Base-by-base conservation (phyloP, 2,888 invertebrate genomes). In the Nomada flava region DNA sequence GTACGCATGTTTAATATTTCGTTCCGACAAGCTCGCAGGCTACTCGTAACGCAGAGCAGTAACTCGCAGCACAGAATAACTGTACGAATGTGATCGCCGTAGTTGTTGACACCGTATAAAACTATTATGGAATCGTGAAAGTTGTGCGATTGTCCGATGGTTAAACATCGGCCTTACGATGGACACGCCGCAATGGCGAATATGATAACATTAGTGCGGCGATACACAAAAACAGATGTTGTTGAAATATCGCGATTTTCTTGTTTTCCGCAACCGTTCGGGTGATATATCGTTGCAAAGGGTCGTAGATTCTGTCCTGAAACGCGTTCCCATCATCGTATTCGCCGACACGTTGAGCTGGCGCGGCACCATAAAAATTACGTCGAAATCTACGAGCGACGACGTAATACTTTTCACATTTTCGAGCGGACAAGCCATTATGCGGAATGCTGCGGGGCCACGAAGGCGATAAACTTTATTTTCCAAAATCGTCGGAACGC, bases 401-500 rank as follows among this genome's bases (percentile, higher is more conserved):
- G 78, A 84, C 83, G 79, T 85, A 85, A 79, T 83, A 85, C 85
- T 88, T 87, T 78, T 79, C 75, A 82, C 80, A 79, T 79, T 88
- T 87, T 80, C 72, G 77, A 57, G 82, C 86, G 77, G 79, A 70
- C 79, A 76, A 65, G 71, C 88, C 81, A 88, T 88, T 88, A 88
- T 85, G 83, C 79, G 79, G 77, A 79, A 69, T 64, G 55, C 70
- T 76, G 85, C 73, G 69, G 60, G 64, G 68, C 81, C 70, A 71
- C 83, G 79, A 88, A 88, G 87, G 85, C 87, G 88, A 88, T 87
- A 88, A 88, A 88, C 89, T 88, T 88, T 88, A 88, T 89, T 88
- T 89, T 88, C 76, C 83, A 87, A 86, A 88, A 86, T 88, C 86
- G 88, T 84, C 86, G 78, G 73, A 65, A 70, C 79, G 83, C 81